A percentile compares a stretch with the other conserved stretches of the same genome.
phyloP scores from a whole-genome alignment of 2,888 invertebrate species.

The Acleris cristana region DNA sequence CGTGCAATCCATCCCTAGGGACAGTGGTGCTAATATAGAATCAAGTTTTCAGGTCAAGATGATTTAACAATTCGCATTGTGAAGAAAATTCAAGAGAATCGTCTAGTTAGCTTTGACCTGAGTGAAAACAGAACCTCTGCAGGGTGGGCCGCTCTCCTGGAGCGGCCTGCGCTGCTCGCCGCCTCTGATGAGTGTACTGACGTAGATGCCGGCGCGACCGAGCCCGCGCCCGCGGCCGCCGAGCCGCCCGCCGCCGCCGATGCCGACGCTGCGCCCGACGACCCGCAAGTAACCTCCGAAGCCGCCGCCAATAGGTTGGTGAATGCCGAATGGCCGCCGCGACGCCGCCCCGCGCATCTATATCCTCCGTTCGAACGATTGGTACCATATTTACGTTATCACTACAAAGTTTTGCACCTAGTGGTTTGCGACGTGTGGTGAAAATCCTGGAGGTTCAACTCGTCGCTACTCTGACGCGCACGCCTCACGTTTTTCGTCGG shows the following conservation, averaged over 20 bases:
- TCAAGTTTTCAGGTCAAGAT: slow-evolving; percentile 82
- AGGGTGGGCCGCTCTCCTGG: slow-evolving; percentile 71
- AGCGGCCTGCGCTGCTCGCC: slow-evolving; percentile 76
- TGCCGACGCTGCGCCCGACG: slow-evolving; percentile 60
- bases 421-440: slow-evolving; percentile 20
- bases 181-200: slow-evolving; percentile 60
- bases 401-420: slow-evolving; percentile 83
- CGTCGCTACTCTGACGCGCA: slow-evolving; percentile 2
- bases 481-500: slow-evolving; percentile 2
- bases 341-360: slow-evolving; percentile 72
- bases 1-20: slow-evolving; percentile 57
- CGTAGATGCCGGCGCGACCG: slow-evolving; percentile 75
- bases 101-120: slow-evolving; percentile 40
- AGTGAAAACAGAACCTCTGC: slow-evolving; percentile 55
- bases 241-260: slow-evolving; percentile 46
- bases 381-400: slow-evolving; percentile 61
- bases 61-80: slow-evolving; percentile 56
- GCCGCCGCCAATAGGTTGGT: slow-evolving; percentile 81
- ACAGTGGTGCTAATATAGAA: slow-evolving; percentile 79
- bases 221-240: slow-evolving; percentile 55
- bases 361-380: slow-evolving; percentile 58
- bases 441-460: slow-evolving; percentile 37
- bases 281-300: slow-evolving; percentile 72
- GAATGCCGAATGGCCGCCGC: slow-evolving; percentile 73
- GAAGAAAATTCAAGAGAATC: slow-evolving; percentile 53